Evolutionary conservation across 2,888 invertebrate genomes (phyloP).

Genomic region (Eupithecia subfuscata): DNA sequence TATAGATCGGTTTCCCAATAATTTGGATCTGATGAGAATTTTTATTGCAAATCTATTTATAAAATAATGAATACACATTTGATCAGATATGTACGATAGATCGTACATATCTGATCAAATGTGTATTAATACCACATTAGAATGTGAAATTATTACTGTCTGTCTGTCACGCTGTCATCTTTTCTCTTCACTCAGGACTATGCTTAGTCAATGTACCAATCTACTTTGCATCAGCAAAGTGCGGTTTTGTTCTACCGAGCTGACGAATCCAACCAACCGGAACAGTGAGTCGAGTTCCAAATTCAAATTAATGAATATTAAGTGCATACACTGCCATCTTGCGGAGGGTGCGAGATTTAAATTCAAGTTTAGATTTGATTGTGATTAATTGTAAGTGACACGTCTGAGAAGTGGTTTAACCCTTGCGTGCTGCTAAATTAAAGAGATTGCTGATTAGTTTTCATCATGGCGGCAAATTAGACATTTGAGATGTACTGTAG

Average conservation of each 20-base stretch:
- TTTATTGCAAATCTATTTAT: no score
- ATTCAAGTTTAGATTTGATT: slow-evolving; percentile 33
- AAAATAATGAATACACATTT: no score
- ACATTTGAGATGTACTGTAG: not conserved
- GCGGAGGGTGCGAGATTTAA: slow-evolving; percentile 34
- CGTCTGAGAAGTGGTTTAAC: slow-evolving; percentile 30
- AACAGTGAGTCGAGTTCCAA: slow-evolving; percentile 63
- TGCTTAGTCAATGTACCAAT: not conserved
- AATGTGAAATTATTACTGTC: no score
- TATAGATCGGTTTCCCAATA: no score
- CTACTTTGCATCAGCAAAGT: slow-evolving; percentile 8
- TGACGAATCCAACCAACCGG: slow-evolving; percentile 56
- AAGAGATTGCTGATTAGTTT: slow-evolving; percentile 22
- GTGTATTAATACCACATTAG: no score
- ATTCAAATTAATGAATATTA: slow-evolving; percentile 79
- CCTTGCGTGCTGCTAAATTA: slow-evolving; percentile 17
- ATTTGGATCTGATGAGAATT: no score
- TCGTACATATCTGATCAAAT: no score
- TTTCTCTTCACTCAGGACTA: not conserved
- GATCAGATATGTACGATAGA: no score
- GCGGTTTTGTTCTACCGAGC: slow-evolving; percentile 25
- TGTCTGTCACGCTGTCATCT: no score
- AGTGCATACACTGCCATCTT: slow-evolving; percentile 53
- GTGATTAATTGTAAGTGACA: slow-evolving; percentile 37
- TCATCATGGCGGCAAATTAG: slow-evolving; percentile 12